Percentiles rank a stretch among this genome's conserved stretches.
These are phyloP conservation scores for Kryptolebias ocellatus DNA, from an alignment of 2,797 vertebrate species.

Conservation along the genomic window DNA sequence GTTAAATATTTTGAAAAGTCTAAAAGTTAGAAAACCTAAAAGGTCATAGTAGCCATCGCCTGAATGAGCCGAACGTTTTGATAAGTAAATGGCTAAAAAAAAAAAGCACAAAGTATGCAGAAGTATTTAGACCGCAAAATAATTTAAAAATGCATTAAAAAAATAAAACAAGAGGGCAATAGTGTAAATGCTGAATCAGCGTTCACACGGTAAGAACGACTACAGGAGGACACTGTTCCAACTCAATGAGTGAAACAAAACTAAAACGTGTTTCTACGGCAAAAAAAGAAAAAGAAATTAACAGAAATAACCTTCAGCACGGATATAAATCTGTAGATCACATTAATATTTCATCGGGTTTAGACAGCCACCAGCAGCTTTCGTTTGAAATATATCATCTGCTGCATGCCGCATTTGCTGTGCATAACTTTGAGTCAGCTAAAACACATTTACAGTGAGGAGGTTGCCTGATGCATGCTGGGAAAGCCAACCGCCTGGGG, in stretches of 20 bases:
- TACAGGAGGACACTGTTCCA: neutral
- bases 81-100: too few species aligned
- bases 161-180: too few species aligned
- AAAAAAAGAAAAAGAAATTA: neutral
- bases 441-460: slow-evolving; percentile 61
- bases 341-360: neutral
- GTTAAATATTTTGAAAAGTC: too few species aligned
- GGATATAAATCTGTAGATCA: neutral
- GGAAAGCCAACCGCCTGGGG: slow-evolving; percentile 64
- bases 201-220: neutral
- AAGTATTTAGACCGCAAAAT: too few species aligned
- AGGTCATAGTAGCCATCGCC: too few species aligned
- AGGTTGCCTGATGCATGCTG: slow-evolving; percentile 69
- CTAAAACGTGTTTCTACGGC: neutral
- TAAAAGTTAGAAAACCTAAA: too few species aligned
- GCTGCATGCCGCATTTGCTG: slow-evolving; percentile 26
- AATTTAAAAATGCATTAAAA: too few species aligned
- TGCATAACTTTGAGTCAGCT: slow-evolving; percentile 51
- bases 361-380: slow-evolving; percentile 7
- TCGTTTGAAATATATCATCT: slow-evolving; percentile 12
- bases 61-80: too few species aligned
- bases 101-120: too few species aligned
- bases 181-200: too few species aligned
- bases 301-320: neutral
- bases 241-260: neutral